Conservation (phyloP, 37 sponge, comb jelly and placozoan genomes). For the Cladorhizidae sp. region DNA sequence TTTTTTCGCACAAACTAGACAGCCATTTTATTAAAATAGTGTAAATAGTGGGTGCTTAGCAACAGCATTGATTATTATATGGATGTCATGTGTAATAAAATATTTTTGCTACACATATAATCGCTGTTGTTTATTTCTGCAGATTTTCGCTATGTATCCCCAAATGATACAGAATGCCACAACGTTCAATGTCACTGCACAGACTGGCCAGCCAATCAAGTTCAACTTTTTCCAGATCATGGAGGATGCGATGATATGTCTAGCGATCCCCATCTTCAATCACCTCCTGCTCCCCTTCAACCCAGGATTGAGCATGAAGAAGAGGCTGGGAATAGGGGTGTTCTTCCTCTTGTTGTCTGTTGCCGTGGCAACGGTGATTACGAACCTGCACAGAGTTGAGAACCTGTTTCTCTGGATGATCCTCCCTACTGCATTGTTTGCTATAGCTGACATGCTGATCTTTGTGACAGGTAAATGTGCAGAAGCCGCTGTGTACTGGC, state of each 20-base stretch:
- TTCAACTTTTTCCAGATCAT: conserved; percentile 3
- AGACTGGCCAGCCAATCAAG: no score
- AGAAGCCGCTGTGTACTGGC: no score
- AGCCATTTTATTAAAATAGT: no score
- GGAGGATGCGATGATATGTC: background rate
- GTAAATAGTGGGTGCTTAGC: no score
- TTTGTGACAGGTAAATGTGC: conserved; percentile 18
- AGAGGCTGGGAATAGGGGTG: conserved; percentile 14
- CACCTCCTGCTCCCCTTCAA: conserved; percentile 26
- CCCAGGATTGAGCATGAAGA: conserved; percentile 15
- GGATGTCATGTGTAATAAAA: no score
- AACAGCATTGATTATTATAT: no score
- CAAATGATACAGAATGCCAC: background rate
- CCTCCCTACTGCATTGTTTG: conserved; percentile 20
- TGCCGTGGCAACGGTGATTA: no score
- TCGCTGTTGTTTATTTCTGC: background rate
- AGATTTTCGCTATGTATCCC: background rate
- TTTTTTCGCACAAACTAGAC: no score
- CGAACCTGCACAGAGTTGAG: no score
- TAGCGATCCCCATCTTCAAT: conserved; percentile 26
- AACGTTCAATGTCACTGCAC: background rate
- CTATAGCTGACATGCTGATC: conserved; percentile 8
- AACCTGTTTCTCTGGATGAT: background rate
- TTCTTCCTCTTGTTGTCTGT: conserved; percentile 3
- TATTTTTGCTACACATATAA: no score